Conservation (phyloP, 2,888 invertebrate genomes). For the Tetanocera ferruginea region DNA sequence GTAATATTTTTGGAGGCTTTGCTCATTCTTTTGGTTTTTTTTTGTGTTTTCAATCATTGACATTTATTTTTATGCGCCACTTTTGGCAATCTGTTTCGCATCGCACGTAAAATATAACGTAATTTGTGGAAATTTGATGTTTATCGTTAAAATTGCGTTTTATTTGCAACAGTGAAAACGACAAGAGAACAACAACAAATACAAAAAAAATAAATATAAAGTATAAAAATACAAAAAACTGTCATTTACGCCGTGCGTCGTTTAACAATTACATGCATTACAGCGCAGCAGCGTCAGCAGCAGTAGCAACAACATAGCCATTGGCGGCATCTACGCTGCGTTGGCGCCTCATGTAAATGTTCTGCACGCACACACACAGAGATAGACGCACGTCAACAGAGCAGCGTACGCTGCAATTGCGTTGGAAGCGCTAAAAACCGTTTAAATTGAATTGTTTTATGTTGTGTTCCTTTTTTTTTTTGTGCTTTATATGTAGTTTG, state of each 20-base stretch:
- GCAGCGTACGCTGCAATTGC: not conserved
- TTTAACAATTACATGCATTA: conserved; percentile 20
- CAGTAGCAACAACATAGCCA: not conserved
- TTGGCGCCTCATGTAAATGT: not conserved
- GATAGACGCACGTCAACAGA: not conserved
- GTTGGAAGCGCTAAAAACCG: conserved; percentile 7
- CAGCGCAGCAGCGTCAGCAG: not conserved
- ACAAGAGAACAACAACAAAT: conserved; percentile 24
- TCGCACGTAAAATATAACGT: conserved; percentile 69
- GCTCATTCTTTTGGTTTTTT: too few species aligned
- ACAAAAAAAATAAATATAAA: conserved; percentile 3
- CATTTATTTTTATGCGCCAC: conserved; percentile 34
- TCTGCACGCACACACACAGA: not conserved
- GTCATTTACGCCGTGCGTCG: conserved; percentile 37
- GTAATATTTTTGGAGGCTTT: too few species aligned
- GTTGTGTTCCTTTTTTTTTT: not conserved
- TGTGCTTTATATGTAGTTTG: conserved; percentile 16
- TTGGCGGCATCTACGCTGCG: not conserved
- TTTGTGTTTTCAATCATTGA: not conserved
- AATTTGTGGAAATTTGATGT: conserved; percentile 70
- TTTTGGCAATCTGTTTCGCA: conserved; percentile 61
- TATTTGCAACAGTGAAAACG: conserved; percentile 54
- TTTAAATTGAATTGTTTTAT: conserved; percentile 34
- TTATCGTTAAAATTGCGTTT: conserved; percentile 68
- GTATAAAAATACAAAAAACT: conserved; percentile 30